Conservation (phyloP, 2,888 invertebrate genomes). For the Drosophila stalkeri region DNA sequence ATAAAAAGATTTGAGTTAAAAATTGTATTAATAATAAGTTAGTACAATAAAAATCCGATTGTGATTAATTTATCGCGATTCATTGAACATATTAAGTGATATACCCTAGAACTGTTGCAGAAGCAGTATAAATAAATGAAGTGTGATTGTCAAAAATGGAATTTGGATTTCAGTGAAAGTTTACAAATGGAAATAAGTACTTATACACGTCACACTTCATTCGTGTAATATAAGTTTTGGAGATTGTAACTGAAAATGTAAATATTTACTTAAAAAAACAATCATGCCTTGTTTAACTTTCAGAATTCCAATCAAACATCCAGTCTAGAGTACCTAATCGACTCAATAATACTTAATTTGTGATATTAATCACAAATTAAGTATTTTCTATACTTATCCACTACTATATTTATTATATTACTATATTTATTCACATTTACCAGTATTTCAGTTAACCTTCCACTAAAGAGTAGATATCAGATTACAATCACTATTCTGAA, state of each 20-base stretch:
- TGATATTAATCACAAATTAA: no score
- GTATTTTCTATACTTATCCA: no score
- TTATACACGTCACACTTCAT: no score
- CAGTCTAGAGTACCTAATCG: no score
- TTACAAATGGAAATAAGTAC: no score
- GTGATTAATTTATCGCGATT: not conserved
- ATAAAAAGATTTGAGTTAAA: not conserved
- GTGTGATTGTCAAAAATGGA: not conserved
- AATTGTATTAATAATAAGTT: not conserved
- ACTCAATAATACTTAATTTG: no score
- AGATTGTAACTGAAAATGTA: no score
- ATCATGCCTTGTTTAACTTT: not conserved
- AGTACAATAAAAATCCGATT: slow-evolving; percentile 2
- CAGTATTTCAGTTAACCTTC: not conserved
- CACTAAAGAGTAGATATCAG: not conserved
- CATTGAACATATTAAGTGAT: not conserved
- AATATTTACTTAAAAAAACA: not conserved
- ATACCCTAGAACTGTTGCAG: not conserved
- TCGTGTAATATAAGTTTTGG: no score
- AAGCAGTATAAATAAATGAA: not conserved
- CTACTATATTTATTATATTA: no score
- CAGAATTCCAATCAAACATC: not conserved
- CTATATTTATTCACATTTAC: not conserved
- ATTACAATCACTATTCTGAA: not conserved
- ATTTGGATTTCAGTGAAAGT: no score